Percentiles rank a stretch among this genome's conserved stretches.
phyloP scores from a whole-genome alignment of 2,797 vertebrate genomes.

The Capromys pilorides region DNA sequence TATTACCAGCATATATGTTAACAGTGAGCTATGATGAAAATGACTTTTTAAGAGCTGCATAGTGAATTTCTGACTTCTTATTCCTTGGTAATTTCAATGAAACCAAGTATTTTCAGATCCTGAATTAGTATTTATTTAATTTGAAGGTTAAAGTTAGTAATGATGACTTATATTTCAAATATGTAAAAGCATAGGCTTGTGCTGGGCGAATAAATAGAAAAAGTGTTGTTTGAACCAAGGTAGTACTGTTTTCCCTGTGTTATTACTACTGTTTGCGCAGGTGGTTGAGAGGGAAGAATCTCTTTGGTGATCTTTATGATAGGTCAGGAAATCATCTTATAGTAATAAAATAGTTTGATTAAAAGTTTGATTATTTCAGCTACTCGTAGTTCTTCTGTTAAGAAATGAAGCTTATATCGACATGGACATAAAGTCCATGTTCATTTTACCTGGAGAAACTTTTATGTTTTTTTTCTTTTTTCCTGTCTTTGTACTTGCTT shows the following conservation, averaged over 20 bases:
- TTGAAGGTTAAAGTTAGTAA: constrained; percentile 45
- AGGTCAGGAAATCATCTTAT: constrained; percentile 31
- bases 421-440: constrained; percentile 67
- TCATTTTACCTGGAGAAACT: constrained; percentile 73
- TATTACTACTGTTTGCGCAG: not conserved
- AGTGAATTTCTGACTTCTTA: constrained; percentile 20
- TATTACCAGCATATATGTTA: constrained; percentile 9
- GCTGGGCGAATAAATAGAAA: constrained; percentile 42
- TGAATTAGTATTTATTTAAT: constrained; percentile 39
- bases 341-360: constrained; percentile 50
- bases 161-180: constrained; percentile 29
- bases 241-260: not conserved
- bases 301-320: constrained; percentile 40
- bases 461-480: constrained; percentile 53
- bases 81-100: constrained; percentile 12
- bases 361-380: constrained; percentile 69
- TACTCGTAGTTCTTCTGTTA: constrained; percentile 72
- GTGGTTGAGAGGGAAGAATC: not conserved
- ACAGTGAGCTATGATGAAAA: constrained; percentile 49
- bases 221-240: not conserved
- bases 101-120: constrained; percentile 52
- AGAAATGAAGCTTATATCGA: constrained; percentile 73
- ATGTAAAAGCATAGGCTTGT: not conserved
- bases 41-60: not conserved
- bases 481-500: constrained; percentile 37